Base-by-base conservation (phyloP, 2,113 vertebrate species). In the Myotis brandtii region DNA sequence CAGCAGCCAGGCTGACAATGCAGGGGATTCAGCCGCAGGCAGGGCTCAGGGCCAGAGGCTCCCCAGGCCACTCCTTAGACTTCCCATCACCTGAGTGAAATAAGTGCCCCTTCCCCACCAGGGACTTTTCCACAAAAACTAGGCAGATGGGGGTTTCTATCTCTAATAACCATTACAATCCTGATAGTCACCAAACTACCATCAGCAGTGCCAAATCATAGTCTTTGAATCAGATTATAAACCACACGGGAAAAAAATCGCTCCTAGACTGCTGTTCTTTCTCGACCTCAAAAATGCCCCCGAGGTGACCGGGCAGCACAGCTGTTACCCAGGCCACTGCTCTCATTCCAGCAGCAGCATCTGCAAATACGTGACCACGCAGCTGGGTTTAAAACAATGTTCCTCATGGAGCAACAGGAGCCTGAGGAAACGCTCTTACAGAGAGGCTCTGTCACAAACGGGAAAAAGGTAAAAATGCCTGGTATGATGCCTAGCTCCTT, bases 101-200 rank as follows among this genome's bases (percentile, higher is more conserved):
- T 46, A 66, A 81, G 12, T 48, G 17, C 9, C 20, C 84, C 5
- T 50, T 30, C 17, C 20, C 25, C 27, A 8, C 17, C 18, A 27
- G 50, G 21, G 52, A 6, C 18, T 50, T 69, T 83, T 54, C 17
- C 90, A 91, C 50, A 93, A 94, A 92, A 93, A 70, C 34, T n/a
- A 93, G 79, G 76, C 17, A 37, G n/a, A 56, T 18, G 12, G 0
- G 83, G n/a, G 18, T 14, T 85, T 88, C 21, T 32, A 8, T 94
- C 40, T 64, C 84, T 50, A 67, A 64, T 69, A 62, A 76, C 64
- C 37, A 76, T 66, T 84, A 64, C 25, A 73, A 83, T 34, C 40
- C 62, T 59, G 59, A 79, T 13, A 90, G 37, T 59, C 73, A 73
- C 18, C 67, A 32, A 70, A 43, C 10, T 20, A 64, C 0, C 82